These are phyloP conservation scores for Ganaspis sp. DNA, from an alignment of 1,140 invertebrate species.

Conservation along the genomic window DNA sequence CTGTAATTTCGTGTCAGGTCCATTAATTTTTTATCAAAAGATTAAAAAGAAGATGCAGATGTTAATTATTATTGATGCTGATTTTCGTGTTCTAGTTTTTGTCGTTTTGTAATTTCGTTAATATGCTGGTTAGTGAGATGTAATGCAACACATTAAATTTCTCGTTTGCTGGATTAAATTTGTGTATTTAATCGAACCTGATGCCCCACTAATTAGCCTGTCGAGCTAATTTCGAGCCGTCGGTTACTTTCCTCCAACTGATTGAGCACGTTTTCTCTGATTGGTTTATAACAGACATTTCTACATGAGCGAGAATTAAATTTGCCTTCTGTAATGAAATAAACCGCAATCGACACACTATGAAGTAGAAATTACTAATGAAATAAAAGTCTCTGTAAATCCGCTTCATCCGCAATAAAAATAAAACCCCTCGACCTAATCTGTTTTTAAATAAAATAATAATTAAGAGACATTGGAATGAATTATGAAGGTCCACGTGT, in stretches of 20 bases:
- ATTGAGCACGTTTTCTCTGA: constrained; percentile 28
- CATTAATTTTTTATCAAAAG: no score
- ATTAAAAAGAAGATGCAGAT: no score
- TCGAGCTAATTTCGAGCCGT: constrained; percentile 46
- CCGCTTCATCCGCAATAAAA: no score
- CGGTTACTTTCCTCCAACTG: constrained; percentile 19
- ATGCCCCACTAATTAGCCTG: constrained; percentile 71
- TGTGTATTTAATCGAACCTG: constrained; percentile 69
- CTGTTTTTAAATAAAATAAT: neutral
- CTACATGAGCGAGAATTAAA: constrained; percentile 13
- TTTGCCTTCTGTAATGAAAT: neutral
- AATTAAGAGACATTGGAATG: neutral
- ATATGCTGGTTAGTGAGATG: neutral
- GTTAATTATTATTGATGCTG: no score
- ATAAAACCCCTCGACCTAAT: no score
- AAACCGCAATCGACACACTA: neutral
- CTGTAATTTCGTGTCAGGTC: no score
- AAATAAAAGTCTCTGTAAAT: no score
- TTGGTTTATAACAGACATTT: constrained; percentile 2
- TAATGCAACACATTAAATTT: neutral
- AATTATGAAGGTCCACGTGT: constrained; percentile 5
- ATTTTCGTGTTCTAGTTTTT: neutral
- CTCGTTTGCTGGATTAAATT: constrained; percentile 69
- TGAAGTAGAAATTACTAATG: neutral
- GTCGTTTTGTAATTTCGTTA: neutral